These are phyloP conservation scores for Tupaia tana DNA, from an alignment of 2,113 vertebrate genomes.

Conservation along the genomic window DNA sequence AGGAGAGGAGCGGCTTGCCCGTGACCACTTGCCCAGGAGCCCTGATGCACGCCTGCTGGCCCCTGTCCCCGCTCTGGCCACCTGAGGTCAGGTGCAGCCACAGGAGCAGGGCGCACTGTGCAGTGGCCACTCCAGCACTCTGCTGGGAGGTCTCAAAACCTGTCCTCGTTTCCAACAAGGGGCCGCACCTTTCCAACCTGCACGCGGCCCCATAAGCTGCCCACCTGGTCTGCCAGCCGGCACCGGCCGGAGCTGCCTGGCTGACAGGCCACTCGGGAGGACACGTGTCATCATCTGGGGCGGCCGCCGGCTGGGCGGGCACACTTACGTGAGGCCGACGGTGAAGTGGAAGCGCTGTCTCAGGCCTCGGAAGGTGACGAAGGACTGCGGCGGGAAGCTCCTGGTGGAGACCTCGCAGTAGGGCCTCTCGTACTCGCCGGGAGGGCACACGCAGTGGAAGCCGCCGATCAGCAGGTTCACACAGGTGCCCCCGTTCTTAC, in stretches of 20 bases:
- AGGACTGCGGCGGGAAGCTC: slow-evolving; percentile 89
- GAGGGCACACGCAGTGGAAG: slow-evolving; percentile 89
- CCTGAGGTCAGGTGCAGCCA: too few species aligned
- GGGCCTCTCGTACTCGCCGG: slow-evolving; percentile 86
- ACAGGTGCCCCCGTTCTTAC: slow-evolving; percentile 90
- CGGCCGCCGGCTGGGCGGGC: too few species aligned
- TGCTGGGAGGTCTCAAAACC: background rate
- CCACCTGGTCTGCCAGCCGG: background rate
- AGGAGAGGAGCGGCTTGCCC: too few species aligned
- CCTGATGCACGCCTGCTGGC: background rate
- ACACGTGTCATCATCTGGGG: fast-evolving
- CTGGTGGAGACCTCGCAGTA: slow-evolving; percentile 90
- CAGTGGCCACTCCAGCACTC: background rate
- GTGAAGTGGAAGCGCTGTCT: slow-evolving; percentile 91
- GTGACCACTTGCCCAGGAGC: fast-evolving
- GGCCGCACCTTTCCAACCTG: fast-evolving
- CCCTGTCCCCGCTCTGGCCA: background rate
- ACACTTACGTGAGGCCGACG: slow-evolving; percentile 87
- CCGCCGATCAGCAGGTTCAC: slow-evolving; percentile 90
- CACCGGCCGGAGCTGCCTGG: fast-evolving
- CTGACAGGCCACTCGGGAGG: fast-evolving
- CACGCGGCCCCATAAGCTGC: fast-evolving
- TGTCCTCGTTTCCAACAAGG: background rate
- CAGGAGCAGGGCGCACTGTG: too few species aligned
- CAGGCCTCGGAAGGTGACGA: slow-evolving; percentile 91